Evolutionary conservation across 2,888 invertebrate species (phyloP).

Genomic region (Hesperia comma): DNA sequence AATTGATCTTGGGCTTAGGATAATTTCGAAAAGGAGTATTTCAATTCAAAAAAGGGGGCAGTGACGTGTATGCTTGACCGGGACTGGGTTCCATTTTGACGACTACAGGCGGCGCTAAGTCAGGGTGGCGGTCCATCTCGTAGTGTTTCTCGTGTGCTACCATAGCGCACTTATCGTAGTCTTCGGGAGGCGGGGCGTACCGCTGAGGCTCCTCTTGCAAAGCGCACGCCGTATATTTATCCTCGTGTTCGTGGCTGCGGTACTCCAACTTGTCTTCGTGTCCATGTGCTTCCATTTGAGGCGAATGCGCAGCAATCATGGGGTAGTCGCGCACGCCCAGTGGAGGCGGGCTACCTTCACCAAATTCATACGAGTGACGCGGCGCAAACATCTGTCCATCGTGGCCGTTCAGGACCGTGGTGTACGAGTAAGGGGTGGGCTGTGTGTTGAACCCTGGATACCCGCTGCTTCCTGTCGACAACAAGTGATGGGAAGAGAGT

Average conservation of each 20-base stretch:
- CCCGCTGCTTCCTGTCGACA: conserved; percentile 87
- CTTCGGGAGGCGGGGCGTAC: conserved; percentile 82
- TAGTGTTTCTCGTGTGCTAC: conserved; percentile 76
- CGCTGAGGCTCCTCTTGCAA: conserved; percentile 80
- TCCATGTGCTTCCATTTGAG: conserved; percentile 81
- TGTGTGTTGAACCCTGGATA: conserved; percentile 86
- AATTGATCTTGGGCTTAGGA: conserved; percentile 70
- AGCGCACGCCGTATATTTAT: conserved; percentile 76
- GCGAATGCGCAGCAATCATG: conserved; percentile 86
- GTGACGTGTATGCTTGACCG: conserved; percentile 86
- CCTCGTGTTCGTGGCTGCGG: conserved; percentile 74
- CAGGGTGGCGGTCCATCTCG: conserved; percentile 74
- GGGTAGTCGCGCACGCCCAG: conserved; percentile 86
- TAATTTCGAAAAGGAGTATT: conserved; percentile 85
- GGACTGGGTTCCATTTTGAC: conserved; percentile 84
- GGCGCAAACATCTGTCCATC: conserved; percentile 89
- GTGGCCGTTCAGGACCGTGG: conserved; percentile 88
- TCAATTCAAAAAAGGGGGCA: conserved; percentile 92
- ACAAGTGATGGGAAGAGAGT: conserved; percentile 88
- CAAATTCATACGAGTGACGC: conserved; percentile 85
- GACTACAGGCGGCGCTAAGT: conserved; percentile 74
- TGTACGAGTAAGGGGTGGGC: conserved; percentile 85
- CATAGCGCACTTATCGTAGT: conserved; percentile 85
- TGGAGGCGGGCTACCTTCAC: conserved; percentile 86
- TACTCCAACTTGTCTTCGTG: conserved; percentile 80